phyloP scores from a whole-genome alignment of 2,888 invertebrate species.

The Mesoligia furuncula region DNA sequence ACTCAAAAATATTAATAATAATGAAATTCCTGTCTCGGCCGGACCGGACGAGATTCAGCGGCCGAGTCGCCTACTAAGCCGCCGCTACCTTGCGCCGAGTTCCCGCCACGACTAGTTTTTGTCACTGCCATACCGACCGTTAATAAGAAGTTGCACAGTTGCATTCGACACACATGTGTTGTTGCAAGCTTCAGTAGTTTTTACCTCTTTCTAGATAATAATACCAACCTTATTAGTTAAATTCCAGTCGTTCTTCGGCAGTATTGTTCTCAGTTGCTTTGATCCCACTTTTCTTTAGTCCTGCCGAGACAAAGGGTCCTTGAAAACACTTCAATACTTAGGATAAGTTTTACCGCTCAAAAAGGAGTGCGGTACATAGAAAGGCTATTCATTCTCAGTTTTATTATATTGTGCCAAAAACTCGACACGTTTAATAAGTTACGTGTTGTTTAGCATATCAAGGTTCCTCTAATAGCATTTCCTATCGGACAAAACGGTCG shows the following conservation, averaged over 20 bases:
- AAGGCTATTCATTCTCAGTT: not conserved
- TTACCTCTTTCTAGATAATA: conserved; percentile 23
- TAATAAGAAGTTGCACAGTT: conserved; percentile 70
- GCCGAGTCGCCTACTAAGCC: too few relatives aligned
- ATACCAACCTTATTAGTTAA: conserved; percentile 12
- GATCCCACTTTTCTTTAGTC: not conserved
- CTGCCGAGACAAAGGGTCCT: not conserved
- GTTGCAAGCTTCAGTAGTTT: conserved; percentile 41
- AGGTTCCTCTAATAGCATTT: conserved; percentile 16
- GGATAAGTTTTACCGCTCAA: not conserved
- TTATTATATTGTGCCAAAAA: not conserved
- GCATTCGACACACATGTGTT: conserved; percentile 65
- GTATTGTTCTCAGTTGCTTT: conserved; percentile 11
- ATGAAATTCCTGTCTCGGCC: too few relatives aligned
- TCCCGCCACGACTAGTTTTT: conserved; percentile 74
- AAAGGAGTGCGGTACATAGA: not conserved
- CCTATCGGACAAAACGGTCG: conserved; percentile 15
- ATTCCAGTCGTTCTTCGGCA: conserved; percentile 8
- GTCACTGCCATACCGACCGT: conserved; percentile 67
- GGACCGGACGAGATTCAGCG: too few relatives aligned
- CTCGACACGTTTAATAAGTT: not conserved
- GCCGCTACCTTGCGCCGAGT: conserved; percentile 65
- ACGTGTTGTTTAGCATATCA: conserved; percentile 1
- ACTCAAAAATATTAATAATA: too few relatives aligned
- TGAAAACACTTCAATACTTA: conserved; percentile 19